Base-by-base conservation (phyloP, 2,888 invertebrate species). In the Cephus rjabovi region DNA sequence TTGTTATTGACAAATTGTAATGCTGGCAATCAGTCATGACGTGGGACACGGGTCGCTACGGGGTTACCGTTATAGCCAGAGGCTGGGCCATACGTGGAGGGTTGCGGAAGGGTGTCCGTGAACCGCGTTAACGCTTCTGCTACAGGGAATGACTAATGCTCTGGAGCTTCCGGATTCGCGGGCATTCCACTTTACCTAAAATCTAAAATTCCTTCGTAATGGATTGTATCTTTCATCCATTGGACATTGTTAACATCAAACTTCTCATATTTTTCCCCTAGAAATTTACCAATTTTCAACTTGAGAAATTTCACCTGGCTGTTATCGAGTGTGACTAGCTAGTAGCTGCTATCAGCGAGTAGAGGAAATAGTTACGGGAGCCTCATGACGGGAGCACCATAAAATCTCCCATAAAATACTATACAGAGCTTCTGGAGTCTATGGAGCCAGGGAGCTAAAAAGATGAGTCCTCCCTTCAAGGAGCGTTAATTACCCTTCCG, bases 1-100 rank as follows among this genome's bases (percentile, higher is more conserved):
- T 89, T 90, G 90, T 89, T 89, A 90, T 89, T 90, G 90, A 89
- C 90, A 89, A 89, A 89, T 89, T 87, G 89, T 88, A 89, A 89
- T 87, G 86, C 85, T 86, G 87, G 87, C 88, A 88, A 90, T 89
- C 89, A 89, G 87, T 90, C 88, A 89, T 87, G 87, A 86, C 75
- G 77, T 74, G 73, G 76, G 76, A 77, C 68, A 71, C 71, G 71
- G 71, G 71, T 12, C 69, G 70, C 40, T 31, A 34, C 70, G 56
- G 71, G 56, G 70, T 75, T 77, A 70, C 71, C 75, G 69, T 70
- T 71, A 56, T 23, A 56, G 56, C 56, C 56, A 56, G 56, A 56
- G 56, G 56, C 23, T 23, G 9, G 2, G 9, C 23, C 56, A 23
- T 9, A 23, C 56, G 23, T 3, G 56, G 23, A 74, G 77, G 69